Evolutionary conservation across 2,888 invertebrate genomes (phyloP), one percentile per base, ranked within the genome.

Genomic region (Heliconius sara): DNA sequence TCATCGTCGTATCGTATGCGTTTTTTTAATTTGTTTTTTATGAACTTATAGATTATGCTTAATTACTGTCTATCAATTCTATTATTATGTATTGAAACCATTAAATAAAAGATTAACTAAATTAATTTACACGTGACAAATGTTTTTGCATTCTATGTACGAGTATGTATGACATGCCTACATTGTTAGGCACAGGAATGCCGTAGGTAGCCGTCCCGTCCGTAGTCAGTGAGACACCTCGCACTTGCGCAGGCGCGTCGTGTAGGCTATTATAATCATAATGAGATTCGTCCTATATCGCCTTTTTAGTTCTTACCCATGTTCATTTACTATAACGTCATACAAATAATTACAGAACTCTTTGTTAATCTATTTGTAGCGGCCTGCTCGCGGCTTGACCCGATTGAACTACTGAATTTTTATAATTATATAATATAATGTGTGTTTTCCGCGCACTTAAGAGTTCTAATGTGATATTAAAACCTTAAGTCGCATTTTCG

Each of bases 271-370:
- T 70, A 43, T 70, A 25, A 70, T 70, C 43, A 70, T 47, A 70
- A 70, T 70, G 70, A 70, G 68, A 70, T 70, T 43, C 68, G 43
- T 43, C 70, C 47, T 25, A 70, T 10, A 19, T 25, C 70, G 43
- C 25, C 25, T 70, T 70, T 70, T 25, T 70, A 70, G 68, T 43
- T 70, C 7, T 25, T 70, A 70, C 25, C 13, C 68, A 70, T 70
- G 43, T 70, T 70, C 13, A 70, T 70, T 43, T 70, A 70, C 43
- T 43, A n/a, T n/a, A 25, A 25, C 68, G 25, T 70, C 57, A 57
- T 57, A 57, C 22, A 57, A 57, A 22, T 22, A 22, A 22, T 57
- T 9, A 57, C 10, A 57, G 57, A 57, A 22, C 9, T 6, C 22
- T 57, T n/a, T 57, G 10, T 57, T n/a, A 10, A 57, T 2, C n/a